Evolutionary conservation across 2,797 vertebrate genomes (phyloP), one percentile per base, ranked within the genome.

Genomic region (Streptopelia turtur): DNA sequence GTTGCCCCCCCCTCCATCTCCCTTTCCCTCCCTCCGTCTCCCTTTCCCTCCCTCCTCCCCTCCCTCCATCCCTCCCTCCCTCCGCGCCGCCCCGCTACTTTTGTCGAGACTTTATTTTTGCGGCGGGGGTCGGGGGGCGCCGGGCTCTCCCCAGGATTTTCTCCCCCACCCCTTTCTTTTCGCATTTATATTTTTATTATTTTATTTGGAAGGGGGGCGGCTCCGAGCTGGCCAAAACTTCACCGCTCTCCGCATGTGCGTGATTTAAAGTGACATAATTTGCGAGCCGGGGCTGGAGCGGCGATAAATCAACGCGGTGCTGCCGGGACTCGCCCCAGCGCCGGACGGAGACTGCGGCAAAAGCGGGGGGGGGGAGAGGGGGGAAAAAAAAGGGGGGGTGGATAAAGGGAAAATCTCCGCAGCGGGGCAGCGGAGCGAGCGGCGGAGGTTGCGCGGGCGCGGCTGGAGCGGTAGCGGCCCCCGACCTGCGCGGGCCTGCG

Each of bases 261-360:
- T 50, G 82, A 66, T 33, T 74, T 28, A 84, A 33, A n/a, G 52
- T 75, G 82, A 65, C 60, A 75, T 22, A 75, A 65, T 41, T 41
- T 24, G 69, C 39, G 50, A 56, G 41, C 69, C 81, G 41, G 59
- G 81, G 60, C 71, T 43, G 71, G 53, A 85, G 83, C 50, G 8
- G 70, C 60, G 50, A 74, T 84, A 84, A 84, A 84, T 75, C 82
- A 75, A 60, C 41, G 64, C 65, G 55, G 47, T 18, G 57, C 79
- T 83, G 80, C 66, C 68, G 80, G 4, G 68, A 71, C 80, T 71
- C 80, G 80, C 66, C 80, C 80, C 68, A 83, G 66, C n/a, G 69
- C 69, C 33, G 81, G 94, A 78, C 89, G 31, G 82, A 84, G 93
- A 92, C 97, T 97, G 97, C 95, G 92, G 95, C 95, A 94, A 89